A percentile compares a stretch with the other conserved stretches of the same genome.
These are phyloP conservation scores for Tethea ocularis DNA, from an alignment of 2,888 invertebrate genomes.

Conservation along the genomic window DNA sequence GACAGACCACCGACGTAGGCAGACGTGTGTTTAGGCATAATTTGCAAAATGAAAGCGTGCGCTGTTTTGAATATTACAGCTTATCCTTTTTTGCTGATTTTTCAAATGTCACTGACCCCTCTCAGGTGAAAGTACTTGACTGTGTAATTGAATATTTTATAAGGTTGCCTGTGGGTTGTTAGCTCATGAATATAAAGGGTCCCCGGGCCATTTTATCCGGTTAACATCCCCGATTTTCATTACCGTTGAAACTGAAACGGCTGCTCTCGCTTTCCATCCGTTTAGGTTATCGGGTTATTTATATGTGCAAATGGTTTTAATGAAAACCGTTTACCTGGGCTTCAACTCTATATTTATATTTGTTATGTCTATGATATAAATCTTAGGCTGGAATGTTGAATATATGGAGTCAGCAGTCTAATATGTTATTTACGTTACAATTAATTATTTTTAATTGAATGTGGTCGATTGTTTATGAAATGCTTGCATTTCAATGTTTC, in stretches of 20 bases:
- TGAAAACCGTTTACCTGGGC: conserved; percentile 2
- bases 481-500: too few relatives aligned
- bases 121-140: conserved; percentile 54
- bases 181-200: conserved; percentile 62
- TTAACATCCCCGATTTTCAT: conserved; percentile 28
- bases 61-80: conserved; percentile 32
- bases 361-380: conserved; percentile 5
- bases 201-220: conserved; percentile 15
- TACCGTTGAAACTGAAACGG: conserved; percentile 11
- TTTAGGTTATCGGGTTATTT: conserved; percentile 12
- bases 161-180: conserved; percentile 33
- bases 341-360: background rate
- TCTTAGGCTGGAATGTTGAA: background rate
- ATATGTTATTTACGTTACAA: background rate
- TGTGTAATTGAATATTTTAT: conserved; percentile 67
- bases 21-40: conserved; percentile 67
- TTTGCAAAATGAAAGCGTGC: conserved; percentile 52
- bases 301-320: conserved; percentile 10
- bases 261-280: conserved; percentile 17
- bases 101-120: conserved; percentile 60
- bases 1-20: conserved; percentile 46
- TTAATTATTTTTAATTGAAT: too few relatives aligned
- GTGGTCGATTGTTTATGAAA: too few relatives aligned
- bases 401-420: background rate
- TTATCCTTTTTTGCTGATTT: conserved; percentile 40